Conservation (phyloP, 2,113 vertebrate species). For the Crotalus tigris region DNA sequence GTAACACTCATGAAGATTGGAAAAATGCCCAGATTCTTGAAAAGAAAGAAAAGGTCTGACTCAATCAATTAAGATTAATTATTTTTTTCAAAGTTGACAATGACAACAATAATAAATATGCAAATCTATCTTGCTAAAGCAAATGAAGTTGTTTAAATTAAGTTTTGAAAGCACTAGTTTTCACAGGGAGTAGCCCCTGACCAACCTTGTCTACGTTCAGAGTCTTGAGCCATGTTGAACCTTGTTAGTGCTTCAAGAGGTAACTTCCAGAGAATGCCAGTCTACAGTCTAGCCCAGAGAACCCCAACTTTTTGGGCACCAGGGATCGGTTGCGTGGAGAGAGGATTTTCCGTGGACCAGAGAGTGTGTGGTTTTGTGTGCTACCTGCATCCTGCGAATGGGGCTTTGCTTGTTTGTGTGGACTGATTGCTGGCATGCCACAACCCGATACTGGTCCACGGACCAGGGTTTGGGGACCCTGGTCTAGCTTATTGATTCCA, state of each 20-base stretch:
- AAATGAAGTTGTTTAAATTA: neutral
- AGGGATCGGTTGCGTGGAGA: too few species aligned
- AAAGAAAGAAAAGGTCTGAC: neutral
- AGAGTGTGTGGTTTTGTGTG: too few species aligned
- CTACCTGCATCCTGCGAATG: too few species aligned
- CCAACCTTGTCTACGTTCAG: neutral
- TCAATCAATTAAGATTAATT: neutral
- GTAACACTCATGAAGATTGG: constrained; percentile 7
- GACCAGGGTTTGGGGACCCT: too few species aligned
- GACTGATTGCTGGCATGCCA: too few species aligned
- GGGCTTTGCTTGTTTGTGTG: too few species aligned
- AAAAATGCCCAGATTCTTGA: neutral
- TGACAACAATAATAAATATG: neutral
- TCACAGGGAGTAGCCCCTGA: neutral
- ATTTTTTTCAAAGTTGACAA: neutral
- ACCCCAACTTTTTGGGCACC: too few species aligned
- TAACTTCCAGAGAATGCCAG: neutral
- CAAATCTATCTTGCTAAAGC: neutral
- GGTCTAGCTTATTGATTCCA: neutral
- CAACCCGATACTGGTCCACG: too few species aligned
- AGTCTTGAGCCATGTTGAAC: neutral
- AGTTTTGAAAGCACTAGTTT: neutral
- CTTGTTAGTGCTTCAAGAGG: neutral
- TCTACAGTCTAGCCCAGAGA: neutral
- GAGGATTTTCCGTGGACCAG: too few species aligned